Evolutionary conservation across 2,113 vertebrate genomes (phyloP).

Genomic region (Sialia sialis): DNA sequence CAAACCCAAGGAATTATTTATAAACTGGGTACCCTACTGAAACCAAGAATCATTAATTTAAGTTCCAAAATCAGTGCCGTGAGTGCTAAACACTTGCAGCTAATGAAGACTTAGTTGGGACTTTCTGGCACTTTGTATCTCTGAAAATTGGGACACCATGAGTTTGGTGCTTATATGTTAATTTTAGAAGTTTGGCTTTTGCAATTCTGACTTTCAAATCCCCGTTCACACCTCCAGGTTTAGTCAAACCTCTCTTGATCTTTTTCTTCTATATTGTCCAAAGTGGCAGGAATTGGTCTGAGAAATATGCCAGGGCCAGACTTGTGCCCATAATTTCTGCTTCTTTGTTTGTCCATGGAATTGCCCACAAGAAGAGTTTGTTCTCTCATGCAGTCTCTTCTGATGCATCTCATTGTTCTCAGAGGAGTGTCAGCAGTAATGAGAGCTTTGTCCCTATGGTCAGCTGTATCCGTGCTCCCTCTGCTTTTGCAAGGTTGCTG

Average conservation of each 20-base stretch:
- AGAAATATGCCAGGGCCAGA: background rate
- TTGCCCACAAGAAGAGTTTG: background rate
- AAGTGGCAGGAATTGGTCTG: background rate
- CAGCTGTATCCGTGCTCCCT: background rate
- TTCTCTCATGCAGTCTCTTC: background rate
- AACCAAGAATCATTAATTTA: background rate
- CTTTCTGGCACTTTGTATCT: background rate
- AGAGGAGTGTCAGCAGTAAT: background rate
- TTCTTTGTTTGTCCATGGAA: background rate
- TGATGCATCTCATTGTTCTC: background rate
- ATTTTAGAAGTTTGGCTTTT: background rate
- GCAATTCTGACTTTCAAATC: background rate
- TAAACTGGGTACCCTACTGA: background rate
- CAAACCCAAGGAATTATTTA: constrained; percentile 2
- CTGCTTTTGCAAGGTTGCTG: background rate
- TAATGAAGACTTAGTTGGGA: background rate
- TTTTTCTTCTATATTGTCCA: background rate
- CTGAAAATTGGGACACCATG: background rate
- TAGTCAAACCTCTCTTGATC: background rate
- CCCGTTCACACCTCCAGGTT: background rate
- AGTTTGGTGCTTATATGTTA: background rate
- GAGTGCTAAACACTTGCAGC: background rate
- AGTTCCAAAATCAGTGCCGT: background rate
- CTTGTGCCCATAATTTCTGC: background rate
- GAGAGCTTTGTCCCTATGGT: background rate